These are phyloP conservation scores for Clanis bilineata DNA, from an alignment of 2,888 invertebrate genomes.

Conservation along the genomic window DNA sequence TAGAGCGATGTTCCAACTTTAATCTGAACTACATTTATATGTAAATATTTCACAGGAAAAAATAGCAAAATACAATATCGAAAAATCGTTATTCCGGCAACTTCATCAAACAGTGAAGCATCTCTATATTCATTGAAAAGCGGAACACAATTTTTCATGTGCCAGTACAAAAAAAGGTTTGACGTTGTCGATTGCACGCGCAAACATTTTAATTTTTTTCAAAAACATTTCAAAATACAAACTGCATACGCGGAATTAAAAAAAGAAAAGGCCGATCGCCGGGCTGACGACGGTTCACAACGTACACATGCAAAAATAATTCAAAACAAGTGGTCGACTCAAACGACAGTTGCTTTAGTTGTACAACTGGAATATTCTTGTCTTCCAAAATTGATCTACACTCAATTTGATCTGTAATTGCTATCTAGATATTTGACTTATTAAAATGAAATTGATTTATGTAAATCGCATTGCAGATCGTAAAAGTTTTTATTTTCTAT, in stretches of 20 bases:
- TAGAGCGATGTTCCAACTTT: background rate
- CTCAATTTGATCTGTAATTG: background rate
- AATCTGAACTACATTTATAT: background rate
- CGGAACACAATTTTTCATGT: slow-evolving; percentile 29
- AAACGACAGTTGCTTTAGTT: background rate
- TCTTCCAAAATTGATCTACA: background rate
- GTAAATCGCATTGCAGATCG: no score
- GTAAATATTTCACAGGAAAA: background rate
- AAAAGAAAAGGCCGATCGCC: background rate
- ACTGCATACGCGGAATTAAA: slow-evolving; percentile 10
- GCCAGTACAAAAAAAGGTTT: slow-evolving; percentile 29
- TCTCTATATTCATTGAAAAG: slow-evolving; percentile 24
- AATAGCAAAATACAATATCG: background rate
- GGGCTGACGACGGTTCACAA: background rate
- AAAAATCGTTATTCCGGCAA: background rate
- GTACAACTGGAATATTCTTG: background rate
- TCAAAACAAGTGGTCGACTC: slow-evolving; percentile 1
- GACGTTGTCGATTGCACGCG: slow-evolving; percentile 27
- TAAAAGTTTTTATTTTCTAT: no score
- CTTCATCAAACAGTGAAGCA: slow-evolving; percentile 6
- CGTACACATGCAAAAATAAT: slow-evolving; percentile 3
- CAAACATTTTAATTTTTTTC: slow-evolving; percentile 13
- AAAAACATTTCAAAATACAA: slow-evolving; percentile 12
- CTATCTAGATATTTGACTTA: background rate
- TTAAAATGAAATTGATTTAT: background rate